phyloP scores from a whole-genome alignment of 2,113 vertebrate genomes.

The Rallus limicola region DNA sequence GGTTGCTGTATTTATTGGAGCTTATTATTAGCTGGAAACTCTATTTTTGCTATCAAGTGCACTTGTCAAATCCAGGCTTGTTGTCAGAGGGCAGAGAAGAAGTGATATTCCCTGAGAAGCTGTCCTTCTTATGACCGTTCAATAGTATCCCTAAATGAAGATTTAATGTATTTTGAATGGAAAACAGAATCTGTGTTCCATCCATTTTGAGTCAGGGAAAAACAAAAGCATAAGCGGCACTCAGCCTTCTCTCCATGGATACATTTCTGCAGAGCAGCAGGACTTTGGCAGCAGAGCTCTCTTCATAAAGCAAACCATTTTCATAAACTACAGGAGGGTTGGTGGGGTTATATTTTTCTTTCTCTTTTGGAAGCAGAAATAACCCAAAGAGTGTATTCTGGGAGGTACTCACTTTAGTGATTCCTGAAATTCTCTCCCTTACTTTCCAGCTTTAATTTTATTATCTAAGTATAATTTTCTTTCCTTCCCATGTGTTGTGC shows the following conservation, averaged over 20 bases:
- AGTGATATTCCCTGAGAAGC: conserved; percentile 67
- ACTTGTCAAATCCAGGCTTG: conserved; percentile 57
- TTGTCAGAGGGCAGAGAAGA: conserved; percentile 48
- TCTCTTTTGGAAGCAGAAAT: conserved; percentile 13
- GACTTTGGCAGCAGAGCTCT: conserved; percentile 8
- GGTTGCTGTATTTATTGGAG: conserved; percentile 49
- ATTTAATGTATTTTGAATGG: conserved; percentile 65
- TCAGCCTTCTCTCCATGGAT: conserved; percentile 35
- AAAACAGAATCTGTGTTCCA: conserved; percentile 42
- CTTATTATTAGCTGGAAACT: conserved; percentile 61
- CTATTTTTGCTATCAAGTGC: conserved; percentile 52
- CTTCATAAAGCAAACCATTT: conserved; percentile 36
- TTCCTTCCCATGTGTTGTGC: conserved; percentile 56
- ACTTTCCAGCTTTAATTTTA: conserved; percentile 31
- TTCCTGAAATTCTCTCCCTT: conserved; percentile 36
- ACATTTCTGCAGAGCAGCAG: conserved; percentile 23
- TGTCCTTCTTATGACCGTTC: conserved; percentile 60
- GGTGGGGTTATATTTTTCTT: background rate
- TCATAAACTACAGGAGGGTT: background rate
- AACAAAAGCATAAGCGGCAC: background rate
- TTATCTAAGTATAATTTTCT: conserved; percentile 32
- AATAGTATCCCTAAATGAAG: conserved; percentile 62
- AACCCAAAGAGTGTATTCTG: background rate
- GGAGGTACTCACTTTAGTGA: background rate
- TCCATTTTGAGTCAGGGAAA: conserved; percentile 45